These are phyloP conservation scores for Rhinopomastus cyanomelas DNA, from an alignment of 2,113 vertebrate species.

Conservation along the genomic window DNA sequence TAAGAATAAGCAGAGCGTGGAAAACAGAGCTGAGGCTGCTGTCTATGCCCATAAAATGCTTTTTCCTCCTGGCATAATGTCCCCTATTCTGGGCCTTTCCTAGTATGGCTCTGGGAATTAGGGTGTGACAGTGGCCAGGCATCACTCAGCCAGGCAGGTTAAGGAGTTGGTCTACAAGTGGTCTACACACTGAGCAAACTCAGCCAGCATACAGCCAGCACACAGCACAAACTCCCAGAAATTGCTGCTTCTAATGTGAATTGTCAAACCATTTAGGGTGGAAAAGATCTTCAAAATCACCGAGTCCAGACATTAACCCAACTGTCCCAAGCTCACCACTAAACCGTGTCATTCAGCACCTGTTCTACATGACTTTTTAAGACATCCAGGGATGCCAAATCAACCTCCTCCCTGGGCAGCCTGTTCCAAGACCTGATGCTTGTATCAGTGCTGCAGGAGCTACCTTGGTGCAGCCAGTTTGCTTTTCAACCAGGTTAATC, in stretches of 20 bases:
- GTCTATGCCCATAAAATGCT: background rate
- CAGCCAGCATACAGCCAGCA: background rate
- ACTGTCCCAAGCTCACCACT: too few relatives aligned
- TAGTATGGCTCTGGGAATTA: background rate
- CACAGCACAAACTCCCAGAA: too few relatives aligned
- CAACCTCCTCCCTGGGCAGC: too few relatives aligned
- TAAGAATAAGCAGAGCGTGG: background rate
- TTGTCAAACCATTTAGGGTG: too few relatives aligned
- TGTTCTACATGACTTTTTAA: too few relatives aligned
- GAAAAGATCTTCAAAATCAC: too few relatives aligned
- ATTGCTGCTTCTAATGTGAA: background rate
- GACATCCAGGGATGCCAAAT: too few relatives aligned
- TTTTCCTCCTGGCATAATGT: background rate
- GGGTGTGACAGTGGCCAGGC: background rate
- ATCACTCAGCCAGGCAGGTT: background rate
- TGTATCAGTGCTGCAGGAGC: accelerated
- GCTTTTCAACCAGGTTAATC: background rate
- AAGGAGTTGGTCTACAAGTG: background rate
- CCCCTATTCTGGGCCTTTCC: background rate
- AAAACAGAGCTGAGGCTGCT: background rate
- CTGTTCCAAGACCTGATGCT: too few relatives aligned
- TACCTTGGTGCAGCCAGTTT: background rate
- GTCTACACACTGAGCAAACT: background rate
- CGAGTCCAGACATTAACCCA: too few relatives aligned
- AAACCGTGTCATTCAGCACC: too few relatives aligned